phyloP scores from a whole-genome alignment of 2,113 vertebrate genomes.

The Otus sunia region DNA sequence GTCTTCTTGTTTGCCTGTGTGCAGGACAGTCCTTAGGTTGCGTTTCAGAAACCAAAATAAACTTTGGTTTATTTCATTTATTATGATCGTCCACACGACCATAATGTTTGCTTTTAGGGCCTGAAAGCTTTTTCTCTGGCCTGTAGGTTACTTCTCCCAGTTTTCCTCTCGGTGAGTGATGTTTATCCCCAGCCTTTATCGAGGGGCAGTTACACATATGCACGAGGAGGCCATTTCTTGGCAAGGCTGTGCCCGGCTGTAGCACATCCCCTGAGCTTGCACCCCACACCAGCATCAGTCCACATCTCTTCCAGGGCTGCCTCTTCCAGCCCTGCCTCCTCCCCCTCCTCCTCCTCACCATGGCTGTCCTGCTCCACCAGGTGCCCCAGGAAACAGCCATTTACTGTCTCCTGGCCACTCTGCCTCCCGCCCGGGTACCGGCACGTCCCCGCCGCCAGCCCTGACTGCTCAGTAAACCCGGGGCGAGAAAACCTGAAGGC shows the following conservation, averaged over 20 bases:
- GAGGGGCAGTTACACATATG: fast-evolving
- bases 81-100: too few relatives aligned
- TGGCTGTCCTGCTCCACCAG: background rate
- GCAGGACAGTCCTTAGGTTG: background rate
- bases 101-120: background rate
- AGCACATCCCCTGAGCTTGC: background rate
- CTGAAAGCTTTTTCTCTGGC: background rate
- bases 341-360: background rate
- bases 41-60: background rate
- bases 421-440: background rate
- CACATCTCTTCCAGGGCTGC: background rate
- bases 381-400: background rate
- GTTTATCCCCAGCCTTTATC: background rate
- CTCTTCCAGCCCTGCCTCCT: background rate
- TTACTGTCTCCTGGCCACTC: too few relatives aligned
- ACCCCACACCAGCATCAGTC: background rate
- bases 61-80: too few relatives aligned
- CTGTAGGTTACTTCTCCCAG: background rate
- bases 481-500: background rate
- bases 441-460: background rate
- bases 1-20: too few relatives aligned
- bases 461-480: background rate
- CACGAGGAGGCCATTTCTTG: background rate
- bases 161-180: background rate
- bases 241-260: fast-evolving